Base-by-base conservation (phyloP, 30 jellyfish, hydroid and myxozoan species). In the Catostylus mosaicus region DNA sequence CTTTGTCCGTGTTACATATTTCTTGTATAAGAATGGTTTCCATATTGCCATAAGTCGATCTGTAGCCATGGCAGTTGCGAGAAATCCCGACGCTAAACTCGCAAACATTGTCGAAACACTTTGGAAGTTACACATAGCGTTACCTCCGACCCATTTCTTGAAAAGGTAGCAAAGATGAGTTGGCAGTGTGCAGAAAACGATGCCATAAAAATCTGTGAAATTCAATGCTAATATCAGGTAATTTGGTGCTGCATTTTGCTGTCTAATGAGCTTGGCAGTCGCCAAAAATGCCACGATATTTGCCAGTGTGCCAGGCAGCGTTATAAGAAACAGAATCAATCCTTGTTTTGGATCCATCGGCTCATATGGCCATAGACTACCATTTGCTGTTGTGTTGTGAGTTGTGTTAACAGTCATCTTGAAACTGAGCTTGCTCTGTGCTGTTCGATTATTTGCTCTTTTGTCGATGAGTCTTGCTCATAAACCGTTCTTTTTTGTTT, bases 321-420 rank as follows among this genome's bases (percentile, higher is more conserved):
- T 67, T 51, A 84, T 84, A 8, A 84, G 77, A 20, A 84, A 75
- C 60, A 84, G 46, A 30, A 84, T 84, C 64, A 84, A 69, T 18
- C 95, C 95, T 65, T 84, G 95, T 50, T 84, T 84, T 19, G 88
- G 88, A 45, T 84, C 95, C 2, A 84, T 56, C 7, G 95, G 82
- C 18, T 30, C 95, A 34, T 84, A 84, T 0, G 95, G 95, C 88
- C 95, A 84, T 38, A 80, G 77, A 67, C 57, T 57, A 8, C 2
- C 65, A 1, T 69, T 78, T 0, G 91, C 59, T 31, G 71, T 47
- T 9, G 32, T 77, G 18, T 77, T 72, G 34, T 72, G 38, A 29
- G 88, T 40, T 3, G 38, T 77, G 52, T 3, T 77, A 32, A 33
- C 76, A 33, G 45, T 57, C 69, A 40, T 68, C 31, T 37, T n/a